Evolutionary conservation across 2,797 vertebrate species (phyloP), one percentile per base, ranked within the genome.

Genomic region (Bucorvus abyssinicus): DNA sequence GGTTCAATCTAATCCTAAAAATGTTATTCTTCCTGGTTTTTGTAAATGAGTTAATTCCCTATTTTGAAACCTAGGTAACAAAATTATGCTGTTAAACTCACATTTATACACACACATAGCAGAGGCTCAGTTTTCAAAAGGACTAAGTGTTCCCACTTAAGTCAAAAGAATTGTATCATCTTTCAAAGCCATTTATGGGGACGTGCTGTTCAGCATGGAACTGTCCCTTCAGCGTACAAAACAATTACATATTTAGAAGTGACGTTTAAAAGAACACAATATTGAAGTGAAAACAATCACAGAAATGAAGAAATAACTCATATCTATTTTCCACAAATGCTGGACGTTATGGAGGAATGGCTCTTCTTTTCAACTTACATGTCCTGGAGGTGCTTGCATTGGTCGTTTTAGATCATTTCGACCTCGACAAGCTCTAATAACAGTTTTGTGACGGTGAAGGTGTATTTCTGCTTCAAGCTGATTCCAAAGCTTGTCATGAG

Each of bases 401-500:
- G 99, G 98, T 75, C 99, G 98, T 93, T 99, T 99, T 2, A 99
- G 98, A 90, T 99, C 99, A 17, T 99, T 99, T 14, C 99, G 98
- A 40, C 99, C 99, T 94, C 99, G 97, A 68, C 99, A 99, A 53
- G 99, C 99, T 93, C 99, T 97, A 91, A 99, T 99, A 44, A 99
- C 99, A 0, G 99, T 99, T 98, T 99, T 99, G 95, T 99, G 99
- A 76, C 99, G 99, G 85, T 99, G 99, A 49, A 99, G 98, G 96
- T 99, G 99, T 82, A 99, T 99, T 98, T 99, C 99, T 17, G 99
- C 99, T 96, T 99, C 99, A 83, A 99, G 96, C 47, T 99, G 99
- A 97, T 99, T 99, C 99, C 99, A 99, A 85, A 99, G 98, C 96
- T 99, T 99, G 97, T 99, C 99, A 3, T 99, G 99, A 87, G 99